Conservation (phyloP, 2,888 invertebrate genomes). For the Phyllotreta cruciferae region DNA sequence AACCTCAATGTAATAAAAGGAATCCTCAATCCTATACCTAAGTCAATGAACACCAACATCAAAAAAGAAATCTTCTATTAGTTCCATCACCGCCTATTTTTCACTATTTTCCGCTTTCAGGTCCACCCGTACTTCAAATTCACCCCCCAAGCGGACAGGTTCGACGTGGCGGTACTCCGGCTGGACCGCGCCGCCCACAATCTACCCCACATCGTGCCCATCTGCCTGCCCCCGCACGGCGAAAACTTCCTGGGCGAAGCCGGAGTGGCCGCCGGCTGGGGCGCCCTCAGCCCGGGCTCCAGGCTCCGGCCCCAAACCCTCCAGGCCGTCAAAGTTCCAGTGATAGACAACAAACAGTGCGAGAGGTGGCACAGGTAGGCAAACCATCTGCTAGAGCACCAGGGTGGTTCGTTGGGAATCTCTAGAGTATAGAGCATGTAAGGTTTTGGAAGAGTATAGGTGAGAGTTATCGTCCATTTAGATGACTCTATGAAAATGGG, state of each 20-base stretch:
- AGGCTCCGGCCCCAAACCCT: conserved; percentile 86
- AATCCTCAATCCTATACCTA: no score
- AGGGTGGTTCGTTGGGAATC: not conserved
- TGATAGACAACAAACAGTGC: conserved; percentile 84
- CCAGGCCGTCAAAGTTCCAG: conserved; percentile 91
- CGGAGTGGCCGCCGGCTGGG: conserved; percentile 95
- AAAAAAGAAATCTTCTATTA: not conserved
- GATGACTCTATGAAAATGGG: no score
- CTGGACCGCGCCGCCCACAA: conserved; percentile 89
- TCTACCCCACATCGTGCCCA: conserved; percentile 89
- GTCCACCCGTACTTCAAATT: conserved; percentile 93
- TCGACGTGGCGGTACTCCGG: conserved; percentile 89
- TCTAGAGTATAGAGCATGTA: not conserved
- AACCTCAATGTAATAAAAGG: no score
- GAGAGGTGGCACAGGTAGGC: conserved; percentile 69
- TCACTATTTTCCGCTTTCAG: conserved; percentile 58
- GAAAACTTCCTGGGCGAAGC: conserved; percentile 90
- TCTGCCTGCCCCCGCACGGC: conserved; percentile 89
- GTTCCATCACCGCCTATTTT: not conserved
- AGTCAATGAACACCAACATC: no score
- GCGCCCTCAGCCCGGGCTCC: conserved; percentile 84
- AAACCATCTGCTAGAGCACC: not conserved
- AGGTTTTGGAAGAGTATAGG: no score
- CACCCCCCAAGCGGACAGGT: conserved; percentile 90
- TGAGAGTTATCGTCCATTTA: no score